A percentile compares a stretch with the other conserved stretches of the same genome.
Evolutionary conservation across 2,888 invertebrate genomes (phyloP).

Genomic region (Anagyrus pseudococci): DNA sequence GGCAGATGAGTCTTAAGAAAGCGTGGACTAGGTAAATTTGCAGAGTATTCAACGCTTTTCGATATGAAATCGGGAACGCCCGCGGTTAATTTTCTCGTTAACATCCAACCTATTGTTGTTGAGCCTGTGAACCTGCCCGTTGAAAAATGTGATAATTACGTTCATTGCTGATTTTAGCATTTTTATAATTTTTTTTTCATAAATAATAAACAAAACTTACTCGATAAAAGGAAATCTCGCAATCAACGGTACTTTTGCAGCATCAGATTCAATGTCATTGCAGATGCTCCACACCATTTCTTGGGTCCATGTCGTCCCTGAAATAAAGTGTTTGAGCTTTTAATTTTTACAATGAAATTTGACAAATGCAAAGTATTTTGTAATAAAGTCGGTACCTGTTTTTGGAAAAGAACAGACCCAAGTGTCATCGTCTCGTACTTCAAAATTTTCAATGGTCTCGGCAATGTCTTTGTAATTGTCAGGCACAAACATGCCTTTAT

Average conservation of each 20-base stretch:
- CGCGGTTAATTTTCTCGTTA: constrained; percentile 44
- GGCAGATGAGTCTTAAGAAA: constrained; percentile 74
- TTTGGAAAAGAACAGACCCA: constrained; percentile 68
- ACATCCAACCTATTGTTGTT: constrained; percentile 42
- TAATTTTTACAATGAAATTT: background rate
- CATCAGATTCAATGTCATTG: constrained; percentile 68
- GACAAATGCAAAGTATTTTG: background rate
- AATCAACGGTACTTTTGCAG: constrained; percentile 65
- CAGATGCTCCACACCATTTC: constrained; percentile 74
- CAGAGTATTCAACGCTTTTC: constrained; percentile 53
- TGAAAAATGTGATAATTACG: background rate
- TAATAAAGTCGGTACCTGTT: constrained; percentile 59
- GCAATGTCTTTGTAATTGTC: background rate
- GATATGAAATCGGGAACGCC: constrained; percentile 44
- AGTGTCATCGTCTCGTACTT: constrained; percentile 64
- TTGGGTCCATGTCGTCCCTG: constrained; percentile 80
- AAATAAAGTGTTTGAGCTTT: background rate
- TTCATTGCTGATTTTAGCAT: no score
- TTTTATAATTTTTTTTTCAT: background rate
- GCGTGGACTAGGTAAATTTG: constrained; percentile 63
- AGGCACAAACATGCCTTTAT: background rate
- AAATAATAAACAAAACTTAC: constrained; percentile 61
- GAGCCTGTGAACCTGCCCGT: constrained; percentile 42
- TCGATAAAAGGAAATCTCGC: constrained; percentile 75
- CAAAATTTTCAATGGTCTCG: constrained; percentile 60